phyloP scores from a whole-genome alignment of 2,797 vertebrate species.

The Florisuga fusca region DNA sequence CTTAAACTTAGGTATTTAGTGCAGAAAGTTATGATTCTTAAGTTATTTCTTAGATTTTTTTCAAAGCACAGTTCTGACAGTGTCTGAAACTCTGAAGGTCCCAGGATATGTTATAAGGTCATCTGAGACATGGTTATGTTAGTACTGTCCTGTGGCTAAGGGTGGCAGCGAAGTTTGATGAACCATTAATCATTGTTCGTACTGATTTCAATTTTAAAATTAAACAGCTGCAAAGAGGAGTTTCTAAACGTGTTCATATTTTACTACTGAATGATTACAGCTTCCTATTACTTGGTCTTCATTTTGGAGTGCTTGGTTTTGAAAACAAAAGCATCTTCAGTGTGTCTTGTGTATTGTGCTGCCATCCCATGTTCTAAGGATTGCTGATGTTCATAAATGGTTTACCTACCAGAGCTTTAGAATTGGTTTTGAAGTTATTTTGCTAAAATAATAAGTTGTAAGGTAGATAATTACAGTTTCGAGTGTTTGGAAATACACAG shows the following conservation, averaged over 20 bases:
- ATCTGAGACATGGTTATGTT: background rate
- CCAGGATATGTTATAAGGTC: background rate
- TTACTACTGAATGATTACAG: conserved; percentile 28
- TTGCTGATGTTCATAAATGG: background rate
- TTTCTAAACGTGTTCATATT: conserved; percentile 37
- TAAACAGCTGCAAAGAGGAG: conserved; percentile 3
- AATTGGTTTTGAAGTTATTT: background rate
- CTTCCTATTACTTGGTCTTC: conserved; percentile 18
- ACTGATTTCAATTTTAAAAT: conserved; percentile 14
- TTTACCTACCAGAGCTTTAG: background rate
- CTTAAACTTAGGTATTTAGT: background rate
- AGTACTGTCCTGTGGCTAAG: conserved; percentile 11
- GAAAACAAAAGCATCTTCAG: background rate
- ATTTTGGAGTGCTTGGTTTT: conserved; percentile 42
- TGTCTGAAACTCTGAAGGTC: background rate
- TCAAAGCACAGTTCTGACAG: background rate
- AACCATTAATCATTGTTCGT: background rate
- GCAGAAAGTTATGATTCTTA: background rate
- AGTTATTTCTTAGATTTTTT: background rate
- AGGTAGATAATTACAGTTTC: background rate
- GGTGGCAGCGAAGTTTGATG: background rate
- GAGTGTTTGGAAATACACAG: background rate
- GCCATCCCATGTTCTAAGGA: background rate
- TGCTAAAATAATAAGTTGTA: background rate
- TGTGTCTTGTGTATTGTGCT: conserved; percentile 19